A percentile compares a stretch with the other conserved stretches of the same genome.
These are phyloP conservation scores for Erythrolamprus reginae DNA, from an alignment of 2,113 vertebrate genomes.

Conservation along the genomic window DNA sequence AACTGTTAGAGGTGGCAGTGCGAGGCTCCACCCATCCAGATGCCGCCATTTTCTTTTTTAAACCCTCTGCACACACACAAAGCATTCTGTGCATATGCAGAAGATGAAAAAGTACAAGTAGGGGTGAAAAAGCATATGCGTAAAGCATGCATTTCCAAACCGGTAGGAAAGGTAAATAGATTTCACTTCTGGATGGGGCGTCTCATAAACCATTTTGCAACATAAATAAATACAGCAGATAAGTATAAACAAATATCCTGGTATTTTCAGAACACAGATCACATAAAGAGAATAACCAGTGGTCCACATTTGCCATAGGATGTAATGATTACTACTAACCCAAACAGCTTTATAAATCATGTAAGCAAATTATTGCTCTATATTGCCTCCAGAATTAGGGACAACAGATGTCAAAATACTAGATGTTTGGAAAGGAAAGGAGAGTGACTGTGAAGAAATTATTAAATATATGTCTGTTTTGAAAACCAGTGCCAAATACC, in stretches of 20 bases:
- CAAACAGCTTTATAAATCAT: not conserved
- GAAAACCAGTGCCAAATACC: not conserved
- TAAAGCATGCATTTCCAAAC: no score
- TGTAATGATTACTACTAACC: not conserved
- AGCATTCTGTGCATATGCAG: no score
- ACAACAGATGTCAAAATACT: not conserved
- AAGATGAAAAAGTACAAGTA: no score
- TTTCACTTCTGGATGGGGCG: no score
- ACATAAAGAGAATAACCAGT: not conserved
- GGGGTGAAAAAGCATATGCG: no score
- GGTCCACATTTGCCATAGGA: not conserved
- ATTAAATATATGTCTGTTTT: not conserved
- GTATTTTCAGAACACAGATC: not conserved
- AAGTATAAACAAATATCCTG: not conserved
- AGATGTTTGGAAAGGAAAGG: not conserved
- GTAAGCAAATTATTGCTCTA: not conserved
- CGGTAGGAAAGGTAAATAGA: no score
- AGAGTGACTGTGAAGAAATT: not conserved
- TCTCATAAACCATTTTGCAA: not conserved
- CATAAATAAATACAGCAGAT: not conserved
- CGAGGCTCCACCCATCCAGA: no score
- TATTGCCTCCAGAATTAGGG: not conserved
- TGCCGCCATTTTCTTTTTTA: no score
- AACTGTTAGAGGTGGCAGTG: no score
- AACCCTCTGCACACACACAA: no score